phyloP scores from a whole-genome alignment of 1,140 invertebrate genomes.

The Macrosteles quadrilineatus region DNA sequence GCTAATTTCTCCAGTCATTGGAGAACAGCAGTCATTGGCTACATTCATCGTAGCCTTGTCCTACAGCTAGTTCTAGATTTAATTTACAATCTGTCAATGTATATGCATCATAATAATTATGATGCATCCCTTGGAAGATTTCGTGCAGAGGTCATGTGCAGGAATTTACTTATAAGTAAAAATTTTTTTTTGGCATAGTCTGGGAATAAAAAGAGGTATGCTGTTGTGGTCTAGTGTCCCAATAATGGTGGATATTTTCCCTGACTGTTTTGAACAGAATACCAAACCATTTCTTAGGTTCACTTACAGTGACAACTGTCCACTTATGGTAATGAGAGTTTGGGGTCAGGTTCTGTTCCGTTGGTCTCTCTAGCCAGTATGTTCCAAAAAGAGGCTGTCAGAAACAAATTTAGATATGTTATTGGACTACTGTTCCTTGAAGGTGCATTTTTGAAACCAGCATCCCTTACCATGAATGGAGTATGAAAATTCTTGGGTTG shows the following conservation, averaged over 20 bases:
- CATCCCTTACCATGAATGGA: background rate
- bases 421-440: background rate
- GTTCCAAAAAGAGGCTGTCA: background rate
- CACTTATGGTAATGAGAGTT: background rate
- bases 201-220: background rate
- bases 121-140: background rate
- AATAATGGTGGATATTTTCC: background rate
- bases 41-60: no score
- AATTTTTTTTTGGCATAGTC: slow-evolving; percentile 2
- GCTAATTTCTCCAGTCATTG: no score
- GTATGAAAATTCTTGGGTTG: background rate
- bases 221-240: background rate
- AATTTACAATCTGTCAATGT: no score
- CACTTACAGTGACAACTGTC: background rate
- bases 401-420: background rate
- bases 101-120: no score
- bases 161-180: background rate
- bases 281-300: background rate
- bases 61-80: no score
- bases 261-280: background rate
- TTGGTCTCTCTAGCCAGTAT: background rate
- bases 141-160: background rate
- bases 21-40: no score
- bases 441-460: background rate
- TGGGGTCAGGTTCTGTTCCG: background rate